phyloP scores from a whole-genome alignment of 1,140 invertebrate genomes.

The Bombus pascuorum region DNA sequence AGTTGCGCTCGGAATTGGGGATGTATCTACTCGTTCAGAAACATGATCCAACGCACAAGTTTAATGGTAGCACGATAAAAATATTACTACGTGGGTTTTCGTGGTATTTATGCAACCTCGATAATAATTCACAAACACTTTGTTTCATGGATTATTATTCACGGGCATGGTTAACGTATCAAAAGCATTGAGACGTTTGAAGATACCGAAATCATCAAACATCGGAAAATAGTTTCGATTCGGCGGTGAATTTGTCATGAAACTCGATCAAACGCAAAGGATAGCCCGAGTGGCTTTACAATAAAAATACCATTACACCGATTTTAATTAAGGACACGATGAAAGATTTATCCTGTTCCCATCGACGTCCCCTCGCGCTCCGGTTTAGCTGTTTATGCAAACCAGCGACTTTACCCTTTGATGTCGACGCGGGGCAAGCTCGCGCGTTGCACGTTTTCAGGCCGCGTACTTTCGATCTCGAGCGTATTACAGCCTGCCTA shows the following conservation, averaged over 20 bases:
- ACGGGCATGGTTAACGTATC: too few species aligned
- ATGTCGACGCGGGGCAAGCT: conserved; percentile 22
- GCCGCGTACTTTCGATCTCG: neutral
- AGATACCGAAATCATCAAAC: neutral
- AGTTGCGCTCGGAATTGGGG: too few species aligned
- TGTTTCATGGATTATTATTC: too few species aligned
- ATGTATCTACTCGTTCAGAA: too few species aligned
- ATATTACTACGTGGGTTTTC: too few species aligned
- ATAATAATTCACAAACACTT: too few species aligned
- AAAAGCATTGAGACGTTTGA: too few species aligned
- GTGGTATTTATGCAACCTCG: too few species aligned
- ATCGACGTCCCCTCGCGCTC: conserved; percentile 5
- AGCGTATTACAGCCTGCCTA: neutral
- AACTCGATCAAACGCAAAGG: too few species aligned
- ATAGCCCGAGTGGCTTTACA: neutral
- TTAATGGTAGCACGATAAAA: too few species aligned
- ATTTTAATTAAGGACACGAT: conserved; percentile 33
- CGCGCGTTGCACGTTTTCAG: neutral
- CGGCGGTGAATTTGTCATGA: neutral
- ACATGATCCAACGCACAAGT: too few species aligned
- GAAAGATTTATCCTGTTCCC: conserved; percentile 34
- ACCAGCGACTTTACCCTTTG: conserved; percentile 27
- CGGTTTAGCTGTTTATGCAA: conserved; percentile 48
- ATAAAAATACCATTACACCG: conserved; percentile 12
- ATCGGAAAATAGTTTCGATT: neutral